These are phyloP conservation scores for Aphelinus certus DNA, from an alignment of 1,140 invertebrate genomes.

Conservation along the genomic window DNA sequence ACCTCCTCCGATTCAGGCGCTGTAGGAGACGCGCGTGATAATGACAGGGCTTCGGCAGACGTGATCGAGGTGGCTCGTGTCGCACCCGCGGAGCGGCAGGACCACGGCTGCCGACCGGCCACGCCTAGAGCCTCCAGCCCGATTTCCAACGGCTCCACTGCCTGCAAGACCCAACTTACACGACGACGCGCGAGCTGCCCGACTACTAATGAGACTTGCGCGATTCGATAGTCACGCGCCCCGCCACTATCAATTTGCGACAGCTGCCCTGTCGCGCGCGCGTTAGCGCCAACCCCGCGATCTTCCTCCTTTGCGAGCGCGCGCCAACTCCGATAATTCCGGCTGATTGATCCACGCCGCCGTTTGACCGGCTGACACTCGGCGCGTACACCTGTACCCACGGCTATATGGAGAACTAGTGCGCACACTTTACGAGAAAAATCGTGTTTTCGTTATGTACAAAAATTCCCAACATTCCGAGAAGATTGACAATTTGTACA, in stretches of 20 bases:
- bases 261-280: too few species aligned
- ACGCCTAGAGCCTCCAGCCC: slow-evolving; percentile 15
- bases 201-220: slow-evolving; percentile 16
- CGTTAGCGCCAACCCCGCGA: too few species aligned
- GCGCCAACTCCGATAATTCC: too few species aligned
- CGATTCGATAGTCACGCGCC: not conserved
- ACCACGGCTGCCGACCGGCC: slow-evolving; percentile 52
- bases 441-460: too few species aligned
- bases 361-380: too few species aligned
- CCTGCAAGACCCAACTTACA: not conserved
- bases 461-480: too few species aligned
- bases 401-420: too few species aligned
- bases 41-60: slow-evolving; percentile 60
- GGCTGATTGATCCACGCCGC: too few species aligned
- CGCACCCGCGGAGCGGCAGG: slow-evolving; percentile 50
- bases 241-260: slow-evolving; percentile 12
- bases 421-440: too few species aligned
- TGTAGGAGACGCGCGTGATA: slow-evolving; percentile 61
- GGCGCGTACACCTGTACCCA: too few species aligned
- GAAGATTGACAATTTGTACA: too few species aligned
- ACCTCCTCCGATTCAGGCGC: slow-evolving; percentile 18
- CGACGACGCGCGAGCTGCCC: not conserved
- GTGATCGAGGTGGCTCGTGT: slow-evolving; percentile 62
- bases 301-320: too few species aligned
- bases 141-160: not conserved